A percentile compares a stretch with the other conserved stretches of the same genome.
Conservation (phyloP, 1,140 invertebrate species). For the Conus betulinus region DNA sequence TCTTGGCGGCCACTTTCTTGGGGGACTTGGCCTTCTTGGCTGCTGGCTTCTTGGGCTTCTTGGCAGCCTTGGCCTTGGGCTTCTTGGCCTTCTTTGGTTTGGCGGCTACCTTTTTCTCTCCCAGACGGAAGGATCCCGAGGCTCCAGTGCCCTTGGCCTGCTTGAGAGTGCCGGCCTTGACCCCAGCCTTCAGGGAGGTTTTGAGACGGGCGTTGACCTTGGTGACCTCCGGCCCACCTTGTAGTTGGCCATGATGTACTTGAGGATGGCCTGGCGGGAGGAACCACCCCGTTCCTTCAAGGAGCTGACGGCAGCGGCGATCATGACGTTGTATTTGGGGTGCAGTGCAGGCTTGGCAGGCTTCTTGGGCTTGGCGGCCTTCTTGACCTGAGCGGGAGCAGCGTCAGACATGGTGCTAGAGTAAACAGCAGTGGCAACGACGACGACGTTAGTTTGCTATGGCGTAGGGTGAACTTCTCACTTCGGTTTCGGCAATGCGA, state of each 20-base stretch:
- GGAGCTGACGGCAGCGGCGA: constrained; percentile 19
- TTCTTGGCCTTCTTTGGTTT: constrained; percentile 33
- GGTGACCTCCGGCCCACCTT: constrained; percentile 62
- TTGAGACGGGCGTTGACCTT: constrained; percentile 41
- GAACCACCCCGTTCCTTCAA: constrained; percentile 45
- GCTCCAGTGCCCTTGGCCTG: constrained; percentile 56
- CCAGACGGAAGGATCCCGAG: constrained; percentile 35
- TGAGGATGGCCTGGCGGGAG: constrained; percentile 64
- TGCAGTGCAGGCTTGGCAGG: constrained; percentile 23
- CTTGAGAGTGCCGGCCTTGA: constrained; percentile 56
- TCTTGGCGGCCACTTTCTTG: constrained; percentile 30
- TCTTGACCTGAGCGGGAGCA: constrained; percentile 19
- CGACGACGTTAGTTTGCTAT: too few species aligned
- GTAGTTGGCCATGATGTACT: constrained; percentile 69
- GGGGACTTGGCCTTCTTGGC: constrained; percentile 35
- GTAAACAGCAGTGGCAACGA: not conserved
- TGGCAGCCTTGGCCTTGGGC: constrained; percentile 45
- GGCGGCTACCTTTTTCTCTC: constrained; percentile 44
- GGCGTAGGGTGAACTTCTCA: too few species aligned
- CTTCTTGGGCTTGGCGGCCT: constrained; percentile 38
- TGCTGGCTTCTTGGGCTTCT: constrained; percentile 1
- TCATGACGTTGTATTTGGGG: constrained; percentile 40
- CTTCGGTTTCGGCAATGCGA: not conserved
- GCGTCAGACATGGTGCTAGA: constrained; percentile 27
- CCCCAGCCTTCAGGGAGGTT: constrained; percentile 56